Evolutionary conservation across 2,888 invertebrate genomes (phyloP).

Genomic region (Metacarcinus magister): DNA sequence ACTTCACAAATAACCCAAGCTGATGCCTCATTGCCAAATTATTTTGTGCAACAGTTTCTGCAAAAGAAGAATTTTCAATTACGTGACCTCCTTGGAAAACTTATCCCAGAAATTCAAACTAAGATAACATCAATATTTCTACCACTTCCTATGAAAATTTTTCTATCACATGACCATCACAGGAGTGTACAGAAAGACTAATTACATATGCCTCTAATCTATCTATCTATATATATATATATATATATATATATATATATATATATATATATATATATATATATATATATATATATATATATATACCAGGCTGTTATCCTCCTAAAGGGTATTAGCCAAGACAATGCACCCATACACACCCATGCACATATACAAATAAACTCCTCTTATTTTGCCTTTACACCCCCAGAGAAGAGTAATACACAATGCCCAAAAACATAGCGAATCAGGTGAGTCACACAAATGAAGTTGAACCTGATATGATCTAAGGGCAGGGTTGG

Average conservation of each 20-base stretch:
- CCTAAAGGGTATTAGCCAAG: no score
- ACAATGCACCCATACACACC: no score
- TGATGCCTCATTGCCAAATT: slow-evolving; percentile 81
- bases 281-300: no score
- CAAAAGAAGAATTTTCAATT: neutral
- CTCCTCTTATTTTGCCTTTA: no score
- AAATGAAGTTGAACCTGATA: no score
- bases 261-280: slow-evolving; percentile 58
- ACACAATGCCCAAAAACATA: no score
- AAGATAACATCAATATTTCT: neutral
- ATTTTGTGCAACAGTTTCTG: slow-evolving; percentile 82
- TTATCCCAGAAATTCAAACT: neutral
- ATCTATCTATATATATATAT: no score
- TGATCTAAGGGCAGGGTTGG: no score
- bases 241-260: slow-evolving; percentile 52
- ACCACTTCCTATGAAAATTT: neutral
- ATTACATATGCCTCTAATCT: neutral
- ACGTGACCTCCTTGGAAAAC: neutral
- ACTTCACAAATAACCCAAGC: slow-evolving; percentile 79
- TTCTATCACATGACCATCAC: neutral
- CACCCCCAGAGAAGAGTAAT: no score
- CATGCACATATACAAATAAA: no score
- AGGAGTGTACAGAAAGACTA: neutral
- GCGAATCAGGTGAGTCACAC: no score
- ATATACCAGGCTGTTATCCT: no score